A percentile compares a stretch with the other conserved stretches of the same genome.
phyloP scores from a whole-genome alignment of 2,797 vertebrate species.

The Coreius guichenoti region DNA sequence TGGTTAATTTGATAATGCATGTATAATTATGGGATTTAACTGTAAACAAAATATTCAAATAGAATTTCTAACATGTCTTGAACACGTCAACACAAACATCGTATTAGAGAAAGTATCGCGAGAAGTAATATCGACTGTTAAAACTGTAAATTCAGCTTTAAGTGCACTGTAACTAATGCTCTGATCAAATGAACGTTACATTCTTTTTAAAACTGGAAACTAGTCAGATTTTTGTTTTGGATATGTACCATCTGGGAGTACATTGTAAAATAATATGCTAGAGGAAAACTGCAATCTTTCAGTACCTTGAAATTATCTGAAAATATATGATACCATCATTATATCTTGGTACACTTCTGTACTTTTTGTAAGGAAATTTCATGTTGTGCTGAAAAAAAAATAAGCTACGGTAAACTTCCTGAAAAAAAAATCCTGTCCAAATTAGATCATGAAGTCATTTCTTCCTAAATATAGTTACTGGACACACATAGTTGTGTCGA shows the following conservation, averaged over 20 bases:
- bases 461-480: slow-evolving; percentile 18
- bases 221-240: not conserved
- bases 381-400: not conserved
- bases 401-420: not conserved
- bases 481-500: not conserved
- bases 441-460: not conserved
- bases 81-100: not conserved
- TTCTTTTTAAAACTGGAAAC: not conserved
- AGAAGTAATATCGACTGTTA: not conserved
- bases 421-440: not conserved
- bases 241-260: not conserved
- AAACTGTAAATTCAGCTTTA: not conserved
- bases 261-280: not conserved
- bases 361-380: not conserved
- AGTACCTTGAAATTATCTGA: not conserved
- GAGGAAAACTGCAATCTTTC: not conserved
- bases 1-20: not conserved
- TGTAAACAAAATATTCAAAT: not conserved
- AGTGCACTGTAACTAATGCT: not conserved
- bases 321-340: not conserved
- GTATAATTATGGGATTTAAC: not conserved
- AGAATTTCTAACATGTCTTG: not conserved
- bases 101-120: slow-evolving; percentile 23
- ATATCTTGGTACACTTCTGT: not conserved
- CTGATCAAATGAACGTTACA: not conserved